Conservation (phyloP, 2,113 vertebrate species). For the Taurulus bubalis region DNA sequence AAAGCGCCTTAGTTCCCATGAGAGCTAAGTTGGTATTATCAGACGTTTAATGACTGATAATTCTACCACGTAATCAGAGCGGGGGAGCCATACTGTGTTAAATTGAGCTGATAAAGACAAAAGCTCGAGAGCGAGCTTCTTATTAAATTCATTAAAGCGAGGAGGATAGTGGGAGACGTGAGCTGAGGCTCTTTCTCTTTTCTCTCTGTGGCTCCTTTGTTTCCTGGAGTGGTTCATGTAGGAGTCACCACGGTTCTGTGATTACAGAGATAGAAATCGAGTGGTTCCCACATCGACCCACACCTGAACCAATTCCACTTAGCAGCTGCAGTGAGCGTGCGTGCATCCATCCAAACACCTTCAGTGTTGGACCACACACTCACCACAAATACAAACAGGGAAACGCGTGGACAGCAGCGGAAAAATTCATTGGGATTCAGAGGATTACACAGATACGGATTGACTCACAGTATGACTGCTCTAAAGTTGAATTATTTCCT, state of each 20-base stretch:
- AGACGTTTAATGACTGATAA: conserved; percentile 54
- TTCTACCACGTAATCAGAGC: conserved; percentile 47
- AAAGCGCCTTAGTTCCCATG: conserved; percentile 45
- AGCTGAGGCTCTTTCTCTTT: conserved; percentile 43
- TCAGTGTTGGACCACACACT: conserved; percentile 19
- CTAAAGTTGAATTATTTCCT: conserved; percentile 6
- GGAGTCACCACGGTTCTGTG: conserved; percentile 68
- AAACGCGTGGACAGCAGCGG: neutral
- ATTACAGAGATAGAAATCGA: conserved; percentile 66
- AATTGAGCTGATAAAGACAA: conserved; percentile 61
- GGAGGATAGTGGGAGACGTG: neutral
- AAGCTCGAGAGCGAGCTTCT: conserved; percentile 47
- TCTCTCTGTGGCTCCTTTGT: conserved; percentile 71
- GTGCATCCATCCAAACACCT: conserved; percentile 8
- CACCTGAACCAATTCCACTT: conserved; percentile 57
- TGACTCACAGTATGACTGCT: neutral
- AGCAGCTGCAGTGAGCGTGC: conserved; percentile 18
- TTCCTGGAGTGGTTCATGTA: conserved; percentile 66
- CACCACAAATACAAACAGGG: conserved; percentile 16
- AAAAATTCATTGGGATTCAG: conserved; percentile 24
- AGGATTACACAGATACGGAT: conserved; percentile 2
- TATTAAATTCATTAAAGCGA: conserved; percentile 69
- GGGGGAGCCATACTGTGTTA: conserved; percentile 27
- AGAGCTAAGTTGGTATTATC: conserved; percentile 48
- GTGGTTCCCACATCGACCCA: conserved; percentile 65